These are phyloP conservation scores for Aurelia sp. DNA, from an alignment of 30 jellyfish, hydroid and myxozoan species.

Conservation along the genomic window DNA sequence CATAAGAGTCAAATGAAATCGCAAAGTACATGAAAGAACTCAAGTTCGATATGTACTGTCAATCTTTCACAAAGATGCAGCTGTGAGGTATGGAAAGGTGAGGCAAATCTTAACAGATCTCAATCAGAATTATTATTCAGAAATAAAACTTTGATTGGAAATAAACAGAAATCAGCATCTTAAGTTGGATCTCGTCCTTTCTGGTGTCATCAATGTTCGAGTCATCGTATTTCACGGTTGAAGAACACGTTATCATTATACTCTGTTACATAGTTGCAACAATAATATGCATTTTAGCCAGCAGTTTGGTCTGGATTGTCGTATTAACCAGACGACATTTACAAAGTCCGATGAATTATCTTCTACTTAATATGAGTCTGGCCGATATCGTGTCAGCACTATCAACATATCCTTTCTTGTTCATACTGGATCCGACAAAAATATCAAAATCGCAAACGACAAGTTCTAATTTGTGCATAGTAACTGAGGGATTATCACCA, in stretches of 20 bases:
- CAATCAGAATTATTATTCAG: no score
- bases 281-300: constrained; percentile 38
- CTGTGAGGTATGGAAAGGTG: no score
- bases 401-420: constrained; percentile 70
- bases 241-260: constrained; percentile 44
- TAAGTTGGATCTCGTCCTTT: no score
- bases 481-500: constrained; percentile 86
- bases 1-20: no score
- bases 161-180: no score
- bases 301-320: constrained; percentile 74
- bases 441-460: constrained; percentile 7
- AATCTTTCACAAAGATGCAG: no score
- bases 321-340: constrained; percentile 60
- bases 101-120: no score
- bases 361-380: constrained; percentile 74
- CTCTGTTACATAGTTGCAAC: constrained; percentile 42
- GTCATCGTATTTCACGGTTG: constrained; percentile 55
- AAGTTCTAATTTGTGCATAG: constrained; percentile 64
- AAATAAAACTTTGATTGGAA: no score
- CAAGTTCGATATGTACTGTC: no score
- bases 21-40: no score
- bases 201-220: constrained; percentile 43
- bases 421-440: constrained; percentile 71
- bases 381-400: constrained; percentile 75
- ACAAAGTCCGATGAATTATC: constrained; percentile 86